Conservation (phyloP, 2,113 vertebrate species). For the Tonatia bakeri region DNA sequence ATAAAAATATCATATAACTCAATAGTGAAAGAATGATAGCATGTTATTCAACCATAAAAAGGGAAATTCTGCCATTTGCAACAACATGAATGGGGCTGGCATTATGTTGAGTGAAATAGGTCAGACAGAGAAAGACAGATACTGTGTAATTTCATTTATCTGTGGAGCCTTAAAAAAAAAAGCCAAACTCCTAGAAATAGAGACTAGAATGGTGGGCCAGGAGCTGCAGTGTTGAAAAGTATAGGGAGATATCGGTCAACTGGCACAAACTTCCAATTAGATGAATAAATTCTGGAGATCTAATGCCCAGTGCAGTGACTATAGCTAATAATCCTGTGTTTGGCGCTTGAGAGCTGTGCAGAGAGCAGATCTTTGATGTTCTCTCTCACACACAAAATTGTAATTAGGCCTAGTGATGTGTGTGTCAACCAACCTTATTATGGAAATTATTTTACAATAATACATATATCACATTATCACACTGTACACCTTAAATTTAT, state of each 20-base stretch:
- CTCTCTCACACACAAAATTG: not conserved
- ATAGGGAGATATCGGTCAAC: not conserved
- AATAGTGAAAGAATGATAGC: not conserved
- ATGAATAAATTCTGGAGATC: not conserved
- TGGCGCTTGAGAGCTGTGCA: not conserved
- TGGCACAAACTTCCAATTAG: not conserved
- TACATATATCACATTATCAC: not conserved
- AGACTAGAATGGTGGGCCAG: not conserved
- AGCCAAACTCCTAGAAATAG: not conserved
- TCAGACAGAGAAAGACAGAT: not conserved
- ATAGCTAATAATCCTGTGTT: not conserved
- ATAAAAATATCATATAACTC: not conserved
- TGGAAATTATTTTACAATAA: not conserved
- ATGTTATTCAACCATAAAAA: not conserved
- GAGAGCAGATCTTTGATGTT: not conserved
- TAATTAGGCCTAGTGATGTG: not conserved
- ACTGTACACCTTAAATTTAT: not conserved
- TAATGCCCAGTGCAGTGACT: not conserved
- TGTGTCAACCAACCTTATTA: not conserved
- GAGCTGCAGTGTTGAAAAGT: not conserved
- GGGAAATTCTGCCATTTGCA: not conserved
- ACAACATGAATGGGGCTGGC: not conserved
- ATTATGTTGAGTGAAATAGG: not conserved
- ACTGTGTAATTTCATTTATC: not conserved
- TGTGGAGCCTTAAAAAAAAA: not conserved